phyloP scores from a whole-genome alignment of 2,113 vertebrate genomes.

The Hippocampus comes region DNA sequence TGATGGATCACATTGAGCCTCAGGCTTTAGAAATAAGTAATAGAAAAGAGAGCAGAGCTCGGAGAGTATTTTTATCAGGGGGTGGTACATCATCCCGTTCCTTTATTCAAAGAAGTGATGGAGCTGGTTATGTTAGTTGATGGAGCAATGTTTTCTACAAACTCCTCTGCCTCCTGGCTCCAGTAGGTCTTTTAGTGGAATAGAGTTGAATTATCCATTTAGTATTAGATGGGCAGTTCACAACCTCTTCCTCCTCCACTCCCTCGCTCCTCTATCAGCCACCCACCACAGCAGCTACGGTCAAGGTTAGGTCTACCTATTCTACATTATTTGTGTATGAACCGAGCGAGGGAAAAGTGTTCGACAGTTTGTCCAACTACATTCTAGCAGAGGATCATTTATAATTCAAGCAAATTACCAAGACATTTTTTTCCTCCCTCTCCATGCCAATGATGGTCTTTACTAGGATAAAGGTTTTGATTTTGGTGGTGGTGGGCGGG shows the following conservation, averaged over 20 bases:
- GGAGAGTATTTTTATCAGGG: conserved; percentile 33
- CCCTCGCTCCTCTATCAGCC: conserved; percentile 52
- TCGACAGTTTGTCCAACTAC: conserved; percentile 19
- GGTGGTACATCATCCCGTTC: conserved; percentile 33
- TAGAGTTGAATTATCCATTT: conserved; percentile 69
- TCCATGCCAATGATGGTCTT: not conserved
- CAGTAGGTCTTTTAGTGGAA: conserved; percentile 53
- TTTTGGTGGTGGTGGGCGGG: not conserved
- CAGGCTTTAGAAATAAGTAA: conserved; percentile 45
- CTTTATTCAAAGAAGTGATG: conserved; percentile 45
- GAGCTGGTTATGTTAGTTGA: conserved; percentile 56
- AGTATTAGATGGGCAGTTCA: conserved; percentile 57
- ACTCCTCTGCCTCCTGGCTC: conserved; percentile 43
- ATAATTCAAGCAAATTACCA: conserved; percentile 32
- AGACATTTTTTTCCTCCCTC: not conserved
- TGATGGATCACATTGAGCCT: conserved; percentile 46
- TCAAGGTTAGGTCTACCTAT: conserved; percentile 56
- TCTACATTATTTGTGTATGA: conserved; percentile 34
- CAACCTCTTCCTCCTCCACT: conserved; percentile 53
- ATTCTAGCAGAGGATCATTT: conserved; percentile 21
- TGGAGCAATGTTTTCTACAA: conserved; percentile 47
- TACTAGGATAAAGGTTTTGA: not conserved
- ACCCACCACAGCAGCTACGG: conserved; percentile 45
- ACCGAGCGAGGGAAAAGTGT: conserved; percentile 2
- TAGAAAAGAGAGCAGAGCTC: conserved; percentile 40